These are phyloP conservation scores for Orycteropus afer DNA, from an alignment of 2,113 vertebrate genomes.

Conservation along the genomic window DNA sequence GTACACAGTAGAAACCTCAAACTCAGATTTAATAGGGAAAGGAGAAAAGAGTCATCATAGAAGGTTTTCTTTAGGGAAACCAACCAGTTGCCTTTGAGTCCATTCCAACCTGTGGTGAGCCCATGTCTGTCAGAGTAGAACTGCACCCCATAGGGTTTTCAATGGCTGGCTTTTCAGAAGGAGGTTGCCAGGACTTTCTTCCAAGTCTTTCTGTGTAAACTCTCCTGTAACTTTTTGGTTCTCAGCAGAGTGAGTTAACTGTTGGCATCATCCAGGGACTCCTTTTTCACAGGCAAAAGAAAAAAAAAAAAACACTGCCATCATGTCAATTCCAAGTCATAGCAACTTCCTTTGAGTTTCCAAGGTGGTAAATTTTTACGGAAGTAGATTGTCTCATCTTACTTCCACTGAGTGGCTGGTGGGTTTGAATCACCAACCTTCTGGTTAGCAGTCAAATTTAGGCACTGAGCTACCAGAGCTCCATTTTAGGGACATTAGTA, in stretches of 20 bases:
- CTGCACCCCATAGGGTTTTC: neutral
- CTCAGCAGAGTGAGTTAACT: neutral
- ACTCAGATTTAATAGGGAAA: neutral
- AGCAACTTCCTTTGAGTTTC: no score
- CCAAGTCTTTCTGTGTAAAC: neutral
- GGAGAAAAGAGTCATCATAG: neutral
- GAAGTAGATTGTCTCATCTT: no score
- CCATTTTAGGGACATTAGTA: neutral
- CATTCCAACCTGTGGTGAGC: neutral
- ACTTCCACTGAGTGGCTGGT: no score
- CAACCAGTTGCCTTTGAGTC: neutral
- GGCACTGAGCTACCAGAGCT: neutral
- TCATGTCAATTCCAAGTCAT: no score
- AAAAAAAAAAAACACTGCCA: no score
- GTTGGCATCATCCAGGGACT: neutral
- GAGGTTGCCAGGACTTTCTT: neutral
- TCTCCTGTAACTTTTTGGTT: neutral
- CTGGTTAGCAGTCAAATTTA: no score
- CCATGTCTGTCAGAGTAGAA: neutral
- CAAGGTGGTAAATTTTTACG: no score
- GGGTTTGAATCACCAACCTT: no score
- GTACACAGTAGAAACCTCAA: neutral
- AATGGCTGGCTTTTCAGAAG: neutral
- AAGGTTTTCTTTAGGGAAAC: neutral
- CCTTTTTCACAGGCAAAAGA: neutral